Conservation (phyloP, 2,113 vertebrate species). For the Gymnobelideus leadbeateri region DNA sequence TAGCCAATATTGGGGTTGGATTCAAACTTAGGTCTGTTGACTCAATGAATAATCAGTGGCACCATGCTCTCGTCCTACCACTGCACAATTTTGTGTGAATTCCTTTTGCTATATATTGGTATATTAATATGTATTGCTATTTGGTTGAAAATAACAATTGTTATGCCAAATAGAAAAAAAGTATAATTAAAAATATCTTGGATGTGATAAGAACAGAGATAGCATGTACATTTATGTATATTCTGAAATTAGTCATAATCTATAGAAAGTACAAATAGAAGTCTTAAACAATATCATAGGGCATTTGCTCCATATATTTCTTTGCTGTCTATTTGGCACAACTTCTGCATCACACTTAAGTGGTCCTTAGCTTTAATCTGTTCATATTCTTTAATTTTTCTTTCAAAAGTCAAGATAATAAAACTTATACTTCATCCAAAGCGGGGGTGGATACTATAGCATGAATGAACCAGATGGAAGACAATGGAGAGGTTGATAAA, state of each 20-base stretch:
- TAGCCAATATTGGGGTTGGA: background rate
- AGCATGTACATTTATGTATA: background rate
- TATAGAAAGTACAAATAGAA: constrained; percentile 1
- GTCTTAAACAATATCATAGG: constrained; percentile 35
- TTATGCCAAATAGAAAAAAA: background rate
- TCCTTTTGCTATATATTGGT: background rate
- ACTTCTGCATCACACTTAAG: constrained; percentile 11
- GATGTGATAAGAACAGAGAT: background rate
- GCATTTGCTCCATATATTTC: constrained; percentile 17
- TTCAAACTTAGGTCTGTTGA: background rate
- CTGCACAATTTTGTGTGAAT: constrained; percentile 11
- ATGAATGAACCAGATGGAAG: constrained; percentile 71
- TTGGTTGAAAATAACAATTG: constrained; percentile 13
- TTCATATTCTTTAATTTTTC: constrained; percentile 63
- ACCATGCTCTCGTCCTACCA: background rate
- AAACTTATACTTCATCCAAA: constrained; percentile 53
- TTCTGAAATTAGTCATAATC: background rate
- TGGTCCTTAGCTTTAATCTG: background rate
- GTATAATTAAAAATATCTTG: constrained; percentile 1
- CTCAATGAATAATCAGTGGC: background rate
- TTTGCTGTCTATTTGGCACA: background rate
- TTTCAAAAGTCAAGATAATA: constrained; percentile 67
- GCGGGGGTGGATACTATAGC: constrained; percentile 26
- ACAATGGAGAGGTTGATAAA: constrained; percentile 76
- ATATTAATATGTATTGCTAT: constrained; percentile 33